Evolutionary conservation across 2,113 vertebrate species (phyloP).

Genomic region (Pycnonotus jocosus): DNA sequence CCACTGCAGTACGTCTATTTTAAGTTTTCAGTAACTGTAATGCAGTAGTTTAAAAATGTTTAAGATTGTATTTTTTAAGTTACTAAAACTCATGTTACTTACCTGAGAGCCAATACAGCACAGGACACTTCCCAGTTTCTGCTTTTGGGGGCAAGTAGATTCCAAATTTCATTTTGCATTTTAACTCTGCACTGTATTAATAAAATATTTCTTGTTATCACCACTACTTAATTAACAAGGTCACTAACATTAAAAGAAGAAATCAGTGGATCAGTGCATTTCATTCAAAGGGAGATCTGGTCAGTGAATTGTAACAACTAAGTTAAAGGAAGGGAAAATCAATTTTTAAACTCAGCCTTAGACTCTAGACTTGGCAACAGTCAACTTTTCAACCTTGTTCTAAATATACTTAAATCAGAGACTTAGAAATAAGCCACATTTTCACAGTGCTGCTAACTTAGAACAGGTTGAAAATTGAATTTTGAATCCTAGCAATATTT

Average conservation of each 20-base stretch:
- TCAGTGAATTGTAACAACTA: neutral
- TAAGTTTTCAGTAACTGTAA: neutral
- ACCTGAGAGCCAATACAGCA: constrained; percentile 96
- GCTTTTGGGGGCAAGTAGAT: constrained; percentile 91
- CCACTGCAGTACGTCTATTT: neutral
- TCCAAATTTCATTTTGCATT: constrained; percentile 95
- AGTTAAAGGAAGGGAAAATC: neutral
- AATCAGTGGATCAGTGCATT: neutral
- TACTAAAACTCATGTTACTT: neutral
- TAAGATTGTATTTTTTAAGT: neutral
- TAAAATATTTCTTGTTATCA: constrained; percentile 9
- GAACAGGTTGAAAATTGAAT: neutral
- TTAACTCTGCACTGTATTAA: constrained; percentile 82
- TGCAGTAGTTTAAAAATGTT: neutral
- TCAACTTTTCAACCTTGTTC: neutral
- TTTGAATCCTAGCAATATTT: neutral
- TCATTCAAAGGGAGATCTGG: neutral
- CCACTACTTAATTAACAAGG: neutral
- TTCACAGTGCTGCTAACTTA: neutral
- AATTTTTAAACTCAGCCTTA: neutral
- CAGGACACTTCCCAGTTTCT: constrained; percentile 85
- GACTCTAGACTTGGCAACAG: neutral
- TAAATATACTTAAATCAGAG: neutral
- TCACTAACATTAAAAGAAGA: neutral
- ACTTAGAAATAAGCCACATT: neutral